Percentiles rank a stretch among this genome's conserved stretches.
These are phyloP conservation scores for Chaitophorus viminalis DNA, from an alignment of 2,888 invertebrate genomes.

Conservation along the genomic window DNA sequence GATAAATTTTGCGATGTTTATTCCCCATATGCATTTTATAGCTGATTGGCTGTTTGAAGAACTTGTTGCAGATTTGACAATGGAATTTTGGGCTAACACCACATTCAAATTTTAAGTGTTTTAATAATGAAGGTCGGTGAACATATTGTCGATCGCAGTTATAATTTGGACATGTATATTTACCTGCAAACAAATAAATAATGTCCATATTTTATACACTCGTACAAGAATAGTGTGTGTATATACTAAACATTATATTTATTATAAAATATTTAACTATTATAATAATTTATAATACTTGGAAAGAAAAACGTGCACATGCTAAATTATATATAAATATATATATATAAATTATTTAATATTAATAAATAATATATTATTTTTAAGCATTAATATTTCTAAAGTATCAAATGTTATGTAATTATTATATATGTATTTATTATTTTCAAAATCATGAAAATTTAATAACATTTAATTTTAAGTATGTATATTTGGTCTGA, in stretches of 20 bases:
- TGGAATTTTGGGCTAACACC: conserved; percentile 68
- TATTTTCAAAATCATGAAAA: neutral
- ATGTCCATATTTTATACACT: neutral
- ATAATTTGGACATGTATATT: conserved; percentile 62
- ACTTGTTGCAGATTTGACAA: conserved; percentile 67
- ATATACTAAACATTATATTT: neutral
- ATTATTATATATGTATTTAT: neutral
- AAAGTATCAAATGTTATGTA: neutral
- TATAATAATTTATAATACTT: conserved; percentile 22
- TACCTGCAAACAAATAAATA: conserved; percentile 49
- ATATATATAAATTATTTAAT: neutral
- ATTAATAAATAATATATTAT: conserved; percentile 16
- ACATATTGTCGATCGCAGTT: conserved; percentile 65
- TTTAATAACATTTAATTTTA: neutral
- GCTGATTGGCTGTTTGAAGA: conserved; percentile 57
- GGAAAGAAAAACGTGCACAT: conserved; percentile 46
- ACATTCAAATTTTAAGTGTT: conserved; percentile 68
- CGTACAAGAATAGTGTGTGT: neutral
- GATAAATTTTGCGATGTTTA: conserved; percentile 41
- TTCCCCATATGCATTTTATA: conserved; percentile 58
- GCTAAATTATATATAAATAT: conserved; percentile 28
- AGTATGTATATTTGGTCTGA: neutral
- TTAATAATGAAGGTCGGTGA: conserved; percentile 67
- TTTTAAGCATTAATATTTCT: conserved; percentile 21
- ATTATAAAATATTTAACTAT: conserved; percentile 1